phyloP scores from a whole-genome alignment of 2,113 vertebrate genomes.

The Otocyon megalotis region DNA sequence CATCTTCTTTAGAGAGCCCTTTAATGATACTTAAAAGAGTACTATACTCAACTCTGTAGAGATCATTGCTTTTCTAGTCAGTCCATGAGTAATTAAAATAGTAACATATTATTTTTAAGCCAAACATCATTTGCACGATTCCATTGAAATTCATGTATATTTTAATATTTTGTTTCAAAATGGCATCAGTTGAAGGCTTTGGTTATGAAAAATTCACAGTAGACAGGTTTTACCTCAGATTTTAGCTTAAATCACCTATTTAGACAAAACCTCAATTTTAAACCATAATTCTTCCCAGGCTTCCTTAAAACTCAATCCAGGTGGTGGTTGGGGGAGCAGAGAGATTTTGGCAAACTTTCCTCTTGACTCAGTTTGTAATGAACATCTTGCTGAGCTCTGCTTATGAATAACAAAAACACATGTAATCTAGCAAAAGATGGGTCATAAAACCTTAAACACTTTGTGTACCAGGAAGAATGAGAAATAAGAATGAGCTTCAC shows the following conservation, averaged over 20 bases:
- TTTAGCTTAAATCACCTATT: conserved; percentile 55
- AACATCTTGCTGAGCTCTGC: neutral
- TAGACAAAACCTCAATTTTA: conserved; percentile 57
- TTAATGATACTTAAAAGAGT: neutral
- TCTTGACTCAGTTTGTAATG: conserved; percentile 42
- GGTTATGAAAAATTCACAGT: conserved; percentile 10
- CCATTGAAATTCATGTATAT: conserved; percentile 2
- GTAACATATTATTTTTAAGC: neutral
- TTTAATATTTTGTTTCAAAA: conserved; percentile 18
- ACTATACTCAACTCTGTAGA: neutral
- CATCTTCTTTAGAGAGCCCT: neutral
- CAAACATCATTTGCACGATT: neutral
- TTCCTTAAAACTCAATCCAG: conserved; percentile 62
- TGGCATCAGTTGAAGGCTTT: neutral
- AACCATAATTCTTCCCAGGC: conserved; percentile 55
- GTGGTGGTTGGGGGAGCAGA: neutral
- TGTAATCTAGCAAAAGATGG: neutral
- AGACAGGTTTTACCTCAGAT: neutral
- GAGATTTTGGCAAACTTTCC: conserved; percentile 11
- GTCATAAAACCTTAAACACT: neutral
- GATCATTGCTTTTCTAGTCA: neutral
- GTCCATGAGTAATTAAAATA: neutral
- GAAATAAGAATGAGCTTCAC: neutral
- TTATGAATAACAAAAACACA: conserved; percentile 10
- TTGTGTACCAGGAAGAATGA: neutral